phyloP scores from a whole-genome alignment of 1,140 invertebrate species.

The Zaprionus capensis region DNA sequence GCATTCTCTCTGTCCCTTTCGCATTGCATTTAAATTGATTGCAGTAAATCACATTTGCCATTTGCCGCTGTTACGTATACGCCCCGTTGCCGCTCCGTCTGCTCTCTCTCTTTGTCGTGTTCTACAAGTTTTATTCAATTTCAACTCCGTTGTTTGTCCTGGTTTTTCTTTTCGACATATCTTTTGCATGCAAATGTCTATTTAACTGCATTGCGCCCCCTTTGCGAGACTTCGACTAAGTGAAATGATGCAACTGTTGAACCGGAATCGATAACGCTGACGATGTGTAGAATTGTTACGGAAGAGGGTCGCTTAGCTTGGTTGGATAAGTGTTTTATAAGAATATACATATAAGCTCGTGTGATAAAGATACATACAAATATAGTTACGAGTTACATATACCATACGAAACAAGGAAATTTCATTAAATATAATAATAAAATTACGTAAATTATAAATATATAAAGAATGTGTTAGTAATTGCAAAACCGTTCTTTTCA shows the following conservation, averaged over 20 bases:
- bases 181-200: constrained; percentile 80
- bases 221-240: constrained; percentile 47
- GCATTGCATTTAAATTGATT: constrained; percentile 81
- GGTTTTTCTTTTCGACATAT: constrained; percentile 65
- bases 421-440: too few species aligned
- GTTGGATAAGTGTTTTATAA: too few species aligned
- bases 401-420: too few species aligned
- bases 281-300: constrained; percentile 1
- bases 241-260: constrained; percentile 78
- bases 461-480: too few species aligned
- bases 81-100: constrained; percentile 21
- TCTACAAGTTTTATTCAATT: constrained; percentile 73
- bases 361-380: too few species aligned
- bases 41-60: constrained; percentile 78
- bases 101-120: constrained; percentile 23
- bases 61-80: constrained; percentile 58
- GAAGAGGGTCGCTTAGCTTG: background rate
- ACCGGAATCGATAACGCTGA: constrained; percentile 67
- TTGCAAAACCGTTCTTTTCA: too few species aligned
- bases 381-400: too few species aligned
- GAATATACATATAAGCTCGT: too few species aligned
- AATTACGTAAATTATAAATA: too few species aligned
- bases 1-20: constrained; percentile 33
- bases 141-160: constrained; percentile 70
- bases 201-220: constrained; percentile 72